These are phyloP conservation scores for Hydrotaea diabolus DNA, from an alignment of 2,888 invertebrate species.

Conservation along the genomic window DNA sequence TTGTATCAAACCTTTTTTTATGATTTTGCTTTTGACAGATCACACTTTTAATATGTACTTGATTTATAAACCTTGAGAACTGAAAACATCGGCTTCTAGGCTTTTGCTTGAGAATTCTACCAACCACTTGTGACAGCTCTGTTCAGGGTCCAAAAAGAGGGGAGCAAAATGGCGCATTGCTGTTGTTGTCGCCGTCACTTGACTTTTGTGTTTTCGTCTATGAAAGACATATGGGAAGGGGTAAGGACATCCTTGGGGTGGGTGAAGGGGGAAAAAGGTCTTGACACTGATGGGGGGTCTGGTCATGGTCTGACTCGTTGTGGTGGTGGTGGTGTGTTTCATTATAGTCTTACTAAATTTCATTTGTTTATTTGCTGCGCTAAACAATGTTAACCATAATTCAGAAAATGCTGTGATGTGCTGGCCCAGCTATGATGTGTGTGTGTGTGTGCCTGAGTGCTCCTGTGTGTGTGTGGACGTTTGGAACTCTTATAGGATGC, in stretches of 20 bases:
- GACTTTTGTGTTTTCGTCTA: conserved; percentile 65
- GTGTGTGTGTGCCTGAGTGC: background rate
- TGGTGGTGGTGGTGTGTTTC: conserved; percentile 46
- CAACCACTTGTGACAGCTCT: conserved; percentile 22
- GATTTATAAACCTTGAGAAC: too few species aligned
- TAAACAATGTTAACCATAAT: conserved; percentile 67
- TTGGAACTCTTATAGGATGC: conserved; percentile 33
- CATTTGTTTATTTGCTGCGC: conserved; percentile 68
- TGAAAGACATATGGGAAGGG: background rate
- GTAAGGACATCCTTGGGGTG: background rate
- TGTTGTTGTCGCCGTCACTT: conserved; percentile 72
- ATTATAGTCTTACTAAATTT: conserved; percentile 61
- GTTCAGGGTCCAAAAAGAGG: conserved; percentile 58
- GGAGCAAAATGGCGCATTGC: conserved; percentile 78
- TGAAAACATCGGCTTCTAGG: background rate
- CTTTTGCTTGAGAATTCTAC: background rate
- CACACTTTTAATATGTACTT: too few species aligned
- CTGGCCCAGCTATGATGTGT: background rate
- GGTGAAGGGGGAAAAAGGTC: background rate
- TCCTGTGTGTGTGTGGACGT: conserved; percentile 5
- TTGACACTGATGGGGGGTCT: background rate
- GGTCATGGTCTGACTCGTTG: conserved; percentile 5
- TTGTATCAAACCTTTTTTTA: too few species aligned
- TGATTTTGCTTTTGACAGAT: too few species aligned
- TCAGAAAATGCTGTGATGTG: conserved; percentile 60